Conservation (phyloP, 2,888 invertebrate species). For the Cataglyphis livida region DNA sequence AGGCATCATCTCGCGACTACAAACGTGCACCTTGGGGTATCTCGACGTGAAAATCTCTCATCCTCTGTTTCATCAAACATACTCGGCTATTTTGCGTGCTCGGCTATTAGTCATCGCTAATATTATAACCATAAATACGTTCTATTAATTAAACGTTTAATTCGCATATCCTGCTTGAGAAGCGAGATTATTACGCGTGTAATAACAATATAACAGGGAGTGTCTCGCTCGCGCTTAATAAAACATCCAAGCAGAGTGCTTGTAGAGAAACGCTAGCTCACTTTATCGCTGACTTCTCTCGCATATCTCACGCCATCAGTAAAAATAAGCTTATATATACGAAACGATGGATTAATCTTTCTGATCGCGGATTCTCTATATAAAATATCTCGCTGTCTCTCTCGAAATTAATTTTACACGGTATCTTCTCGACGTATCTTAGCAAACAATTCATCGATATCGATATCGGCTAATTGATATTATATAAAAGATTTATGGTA, state of each 20-base stretch:
- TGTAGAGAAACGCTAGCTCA: slow-evolving; percentile 10
- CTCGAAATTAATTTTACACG: slow-evolving; percentile 33
- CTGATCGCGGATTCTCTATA: slow-evolving; percentile 26
- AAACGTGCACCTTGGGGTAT: slow-evolving; percentile 31
- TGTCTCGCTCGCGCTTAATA: slow-evolving; percentile 24
- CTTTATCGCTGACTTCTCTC: slow-evolving; percentile 14
- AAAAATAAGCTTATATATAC: slow-evolving; percentile 40
- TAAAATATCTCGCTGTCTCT: slow-evolving; percentile 7
- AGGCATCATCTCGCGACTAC: slow-evolving; percentile 27
- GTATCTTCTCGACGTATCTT: slow-evolving; percentile 20
- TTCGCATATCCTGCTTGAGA: slow-evolving; percentile 17
- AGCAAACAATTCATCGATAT: slow-evolving; percentile 12
- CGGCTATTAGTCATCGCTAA: slow-evolving; percentile 9
- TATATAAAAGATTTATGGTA: slow-evolving; percentile 26
- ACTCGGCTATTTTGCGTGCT: background rate
- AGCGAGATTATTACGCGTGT: slow-evolving; percentile 29
- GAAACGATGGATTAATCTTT: slow-evolving; percentile 39
- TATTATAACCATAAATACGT: slow-evolving; percentile 41
- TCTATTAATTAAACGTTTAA: slow-evolving; percentile 42
- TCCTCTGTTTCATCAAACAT: background rate
- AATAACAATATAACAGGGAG: slow-evolving; percentile 34
- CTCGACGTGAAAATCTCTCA: slow-evolving; percentile 42
- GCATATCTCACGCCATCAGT: slow-evolving; percentile 42
- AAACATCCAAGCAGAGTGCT: slow-evolving; percentile 34
- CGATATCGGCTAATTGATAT: slow-evolving; percentile 8